A percentile compares a stretch with the other conserved stretches of the same genome.
Evolutionary conservation across 2,888 invertebrate species (phyloP).

Genomic region (Sminthurides aquaticus): DNA sequence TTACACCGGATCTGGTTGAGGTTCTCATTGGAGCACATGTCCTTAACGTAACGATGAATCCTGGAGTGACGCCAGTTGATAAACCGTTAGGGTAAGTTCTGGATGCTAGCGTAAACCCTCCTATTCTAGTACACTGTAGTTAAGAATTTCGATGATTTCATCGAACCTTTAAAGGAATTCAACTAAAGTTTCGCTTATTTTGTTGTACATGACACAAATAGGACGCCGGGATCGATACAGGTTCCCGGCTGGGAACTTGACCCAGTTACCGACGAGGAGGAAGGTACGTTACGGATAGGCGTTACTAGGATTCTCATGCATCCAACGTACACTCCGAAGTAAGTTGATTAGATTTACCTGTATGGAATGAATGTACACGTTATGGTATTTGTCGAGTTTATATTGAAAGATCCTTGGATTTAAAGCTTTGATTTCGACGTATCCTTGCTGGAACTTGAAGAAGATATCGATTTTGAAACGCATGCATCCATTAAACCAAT

Average conservation of each 20-base stretch:
- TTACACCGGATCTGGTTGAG: slow-evolving; percentile 17
- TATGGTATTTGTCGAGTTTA: too few relatives aligned
- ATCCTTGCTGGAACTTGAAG: neutral
- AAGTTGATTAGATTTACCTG: too few relatives aligned
- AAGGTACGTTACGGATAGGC: slow-evolving; percentile 31
- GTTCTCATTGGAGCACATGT: slow-evolving; percentile 25
- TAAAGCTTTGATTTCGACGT: neutral
- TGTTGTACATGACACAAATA: too few relatives aligned
- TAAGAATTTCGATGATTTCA: too few relatives aligned
- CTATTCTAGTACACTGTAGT: too few relatives aligned
- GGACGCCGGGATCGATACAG: too few relatives aligned
- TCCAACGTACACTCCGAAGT: too few relatives aligned
- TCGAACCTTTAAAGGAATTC: too few relatives aligned
- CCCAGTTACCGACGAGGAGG: slow-evolving; percentile 30
- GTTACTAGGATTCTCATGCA: slow-evolving; percentile 37
- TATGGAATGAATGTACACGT: too few relatives aligned
- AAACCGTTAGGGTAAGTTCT: slow-evolving; percentile 6
- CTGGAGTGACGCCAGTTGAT: slow-evolving; percentile 7
- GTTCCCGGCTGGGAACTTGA: slow-evolving; percentile 28
- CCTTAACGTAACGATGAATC: slow-evolving; percentile 19
- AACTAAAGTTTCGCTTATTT: too few relatives aligned
- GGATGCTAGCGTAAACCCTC: too few relatives aligned
- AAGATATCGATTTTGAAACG: neutral
- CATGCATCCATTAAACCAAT: neutral
- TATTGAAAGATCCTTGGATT: too few relatives aligned